These are phyloP conservation scores for Caenorhabditis remanei DNA, from an alignment of 1,140 invertebrate genomes.

Conservation along the genomic window DNA sequence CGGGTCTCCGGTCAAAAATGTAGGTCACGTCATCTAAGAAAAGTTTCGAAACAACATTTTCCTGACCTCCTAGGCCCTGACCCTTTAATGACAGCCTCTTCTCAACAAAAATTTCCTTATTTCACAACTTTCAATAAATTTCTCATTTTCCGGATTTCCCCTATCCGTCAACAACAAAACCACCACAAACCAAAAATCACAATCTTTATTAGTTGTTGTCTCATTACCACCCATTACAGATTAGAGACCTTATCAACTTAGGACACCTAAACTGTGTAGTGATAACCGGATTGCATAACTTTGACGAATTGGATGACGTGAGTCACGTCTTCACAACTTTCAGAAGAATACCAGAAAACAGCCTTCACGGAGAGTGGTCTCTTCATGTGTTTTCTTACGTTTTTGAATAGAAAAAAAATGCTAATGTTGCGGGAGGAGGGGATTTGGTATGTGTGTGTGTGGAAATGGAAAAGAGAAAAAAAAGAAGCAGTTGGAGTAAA, in stretches of 20 bases:
- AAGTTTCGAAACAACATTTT: too few species aligned
- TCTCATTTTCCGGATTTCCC: too few species aligned
- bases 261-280: background rate
- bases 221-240: background rate
- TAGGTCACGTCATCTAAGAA: too few species aligned
- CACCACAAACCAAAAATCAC: too few species aligned
- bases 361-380: background rate
- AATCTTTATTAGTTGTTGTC: too few species aligned
- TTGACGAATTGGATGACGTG: slow-evolving; percentile 21
- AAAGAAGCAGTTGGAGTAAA: slow-evolving; percentile 13
- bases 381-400: background rate
- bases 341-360: background rate
- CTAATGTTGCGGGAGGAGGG: slow-evolving; percentile 7
- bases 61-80: too few species aligned
- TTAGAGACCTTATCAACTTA: background rate
- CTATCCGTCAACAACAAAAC: too few species aligned
- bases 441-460: slow-evolving; percentile 23
- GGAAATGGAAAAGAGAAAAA: background rate
- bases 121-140: too few species aligned
- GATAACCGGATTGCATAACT: slow-evolving; percentile 26
- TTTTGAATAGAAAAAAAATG: slow-evolving; percentile 41
- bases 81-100: too few species aligned
- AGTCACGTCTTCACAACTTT: background rate
- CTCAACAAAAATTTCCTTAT: too few species aligned
- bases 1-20: too few species aligned